These are phyloP conservation scores for Platycheirus rosarum DNA, from an alignment of 2,888 invertebrate genomes.

Conservation along the genomic window DNA sequence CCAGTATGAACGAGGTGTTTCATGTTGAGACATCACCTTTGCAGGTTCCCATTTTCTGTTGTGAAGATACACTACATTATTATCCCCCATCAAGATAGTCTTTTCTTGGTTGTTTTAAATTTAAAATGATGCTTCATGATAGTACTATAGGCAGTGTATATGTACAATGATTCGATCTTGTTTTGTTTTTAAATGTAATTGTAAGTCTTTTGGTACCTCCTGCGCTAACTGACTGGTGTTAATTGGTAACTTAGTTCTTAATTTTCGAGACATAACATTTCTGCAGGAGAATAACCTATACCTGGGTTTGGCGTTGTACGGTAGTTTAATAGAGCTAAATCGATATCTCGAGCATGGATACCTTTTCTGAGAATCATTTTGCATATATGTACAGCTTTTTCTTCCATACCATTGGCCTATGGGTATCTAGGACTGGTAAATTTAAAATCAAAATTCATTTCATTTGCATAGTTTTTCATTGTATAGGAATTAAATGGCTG, in stretches of 20 bases:
- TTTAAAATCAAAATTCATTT: constrained; percentile 5
- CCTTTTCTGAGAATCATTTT: constrained; percentile 3
- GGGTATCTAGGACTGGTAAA: background rate
- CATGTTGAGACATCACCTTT: constrained; percentile 12
- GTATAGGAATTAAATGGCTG: constrained; percentile 1
- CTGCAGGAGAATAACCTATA: constrained; percentile 34
- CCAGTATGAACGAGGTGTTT: constrained; percentile 39
- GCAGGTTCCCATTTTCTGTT: constrained; percentile 41
- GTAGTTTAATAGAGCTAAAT: constrained; percentile 33
- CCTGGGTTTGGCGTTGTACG: constrained; percentile 34
- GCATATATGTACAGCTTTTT: constrained; percentile 4
- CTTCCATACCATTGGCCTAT: background rate
- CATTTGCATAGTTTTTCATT: background rate
- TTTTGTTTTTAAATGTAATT: constrained; percentile 11
- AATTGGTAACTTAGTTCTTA: constrained; percentile 23
- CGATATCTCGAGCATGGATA: background rate
- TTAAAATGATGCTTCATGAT: no score
- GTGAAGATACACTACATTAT: constrained; percentile 32
- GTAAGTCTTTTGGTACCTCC: background rate
- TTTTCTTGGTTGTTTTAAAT: constrained; percentile 22
- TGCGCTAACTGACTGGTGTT: constrained; percentile 11
- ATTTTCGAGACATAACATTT: constrained; percentile 41
- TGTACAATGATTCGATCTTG: constrained; percentile 15
- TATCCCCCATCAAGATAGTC: background rate
- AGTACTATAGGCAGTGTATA: no score